These are phyloP conservation scores for Sternarchorhynchus goeldii DNA, from an alignment of 2,797 vertebrate species.

Conservation along the genomic window DNA sequence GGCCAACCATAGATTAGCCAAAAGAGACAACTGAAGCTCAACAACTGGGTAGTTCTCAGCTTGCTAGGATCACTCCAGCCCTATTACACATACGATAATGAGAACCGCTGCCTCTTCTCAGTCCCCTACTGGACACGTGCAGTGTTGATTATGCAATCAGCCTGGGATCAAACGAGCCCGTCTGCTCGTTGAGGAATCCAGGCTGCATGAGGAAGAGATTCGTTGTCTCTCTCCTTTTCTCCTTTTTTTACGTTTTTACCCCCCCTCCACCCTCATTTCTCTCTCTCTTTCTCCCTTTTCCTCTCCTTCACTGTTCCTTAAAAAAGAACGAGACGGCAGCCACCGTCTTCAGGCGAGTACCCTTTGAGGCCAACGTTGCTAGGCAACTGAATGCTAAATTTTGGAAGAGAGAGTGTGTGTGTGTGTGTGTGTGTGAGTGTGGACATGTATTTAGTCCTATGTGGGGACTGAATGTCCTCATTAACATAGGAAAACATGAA, in stretches of 20 bases:
- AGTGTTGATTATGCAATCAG: slow-evolving; percentile 70
- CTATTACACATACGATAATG: slow-evolving; percentile 30
- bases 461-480: no score
- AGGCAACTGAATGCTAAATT: slow-evolving; percentile 83
- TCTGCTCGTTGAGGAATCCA: slow-evolving; percentile 65
- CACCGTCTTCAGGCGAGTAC: slow-evolving; percentile 67
- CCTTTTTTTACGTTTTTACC: slow-evolving; percentile 47
- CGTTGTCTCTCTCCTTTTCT: slow-evolving; percentile 49
- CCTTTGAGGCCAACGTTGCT: slow-evolving; percentile 72
- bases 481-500: no score
- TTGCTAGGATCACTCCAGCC: not conserved
- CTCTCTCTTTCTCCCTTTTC: slow-evolving; percentile 59
- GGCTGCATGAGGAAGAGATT: slow-evolving; percentile 59
- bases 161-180: slow-evolving; percentile 68
- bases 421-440: not conserved
- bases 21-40: slow-evolving; percentile 14
- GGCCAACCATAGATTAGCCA: slow-evolving; percentile 36
- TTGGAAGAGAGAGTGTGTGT: slow-evolving; percentile 62
- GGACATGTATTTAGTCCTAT: not conserved
- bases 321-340: slow-evolving; percentile 70
- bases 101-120: slow-evolving; percentile 19
- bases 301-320: slow-evolving; percentile 49
- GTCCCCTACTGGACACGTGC: slow-evolving; percentile 28
- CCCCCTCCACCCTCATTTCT: slow-evolving; percentile 9
- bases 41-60: slow-evolving; percentile 25